Conservation (phyloP, 2,113 vertebrate species). For the Gymnarchus niloticus region DNA sequence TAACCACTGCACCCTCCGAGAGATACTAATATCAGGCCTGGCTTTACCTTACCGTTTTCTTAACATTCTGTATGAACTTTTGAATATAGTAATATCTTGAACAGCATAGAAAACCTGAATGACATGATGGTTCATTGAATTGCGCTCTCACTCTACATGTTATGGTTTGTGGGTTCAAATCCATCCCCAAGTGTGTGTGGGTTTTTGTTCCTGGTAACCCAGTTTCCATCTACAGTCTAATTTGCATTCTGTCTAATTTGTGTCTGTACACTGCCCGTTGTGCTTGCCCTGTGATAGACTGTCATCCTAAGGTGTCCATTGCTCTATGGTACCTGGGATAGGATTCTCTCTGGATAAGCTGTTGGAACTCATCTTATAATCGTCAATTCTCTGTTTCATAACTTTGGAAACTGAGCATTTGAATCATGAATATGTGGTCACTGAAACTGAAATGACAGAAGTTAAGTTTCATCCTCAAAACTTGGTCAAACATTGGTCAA, state of each 20-base stretch:
- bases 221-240: no score
- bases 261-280: neutral
- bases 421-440: neutral
- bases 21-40: no score
- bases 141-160: neutral
- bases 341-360: no score
- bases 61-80: no score
- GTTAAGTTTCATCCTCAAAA: neutral
- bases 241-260: no score
- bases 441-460: conserved; percentile 5
- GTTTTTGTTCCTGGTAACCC: no score
- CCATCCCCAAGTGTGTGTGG: no score
- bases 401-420: neutral
- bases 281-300: neutral
- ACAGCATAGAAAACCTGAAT: no score
- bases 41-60: no score
- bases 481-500: neutral
- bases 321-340: neutral
- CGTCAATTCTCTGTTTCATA: neutral
- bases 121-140: neutral
- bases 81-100: no score
- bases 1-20: no score
- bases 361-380: neutral
- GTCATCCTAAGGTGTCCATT: neutral
- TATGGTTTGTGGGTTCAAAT: no score